Evolutionary conservation across 37 sponge, comb jelly and placozoan genomes (phyloP).

Genomic region (Halisarca cf. caerulea): DNA sequence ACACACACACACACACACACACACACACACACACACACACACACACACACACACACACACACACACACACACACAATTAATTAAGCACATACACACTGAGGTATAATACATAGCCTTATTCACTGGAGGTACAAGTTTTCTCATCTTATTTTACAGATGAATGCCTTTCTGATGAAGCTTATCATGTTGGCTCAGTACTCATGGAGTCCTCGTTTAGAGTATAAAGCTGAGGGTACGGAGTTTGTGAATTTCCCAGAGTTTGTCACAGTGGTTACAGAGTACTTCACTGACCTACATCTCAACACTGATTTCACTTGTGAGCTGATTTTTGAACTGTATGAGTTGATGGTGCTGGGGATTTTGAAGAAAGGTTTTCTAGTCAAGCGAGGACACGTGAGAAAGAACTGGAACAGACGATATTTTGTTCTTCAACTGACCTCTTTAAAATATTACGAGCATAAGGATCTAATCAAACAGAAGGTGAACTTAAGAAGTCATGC

Average conservation of each 20-base stretch:
- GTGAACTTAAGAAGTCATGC: too few species aligned
- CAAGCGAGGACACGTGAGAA: slow-evolving; percentile 67
- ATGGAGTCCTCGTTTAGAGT: background rate
- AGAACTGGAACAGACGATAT: slow-evolving; percentile 64
- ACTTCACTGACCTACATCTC: background rate
- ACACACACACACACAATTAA: too few species aligned
- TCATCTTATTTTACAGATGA: too few species aligned
- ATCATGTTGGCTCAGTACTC: background rate
- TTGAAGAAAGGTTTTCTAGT: slow-evolving; percentile 66
- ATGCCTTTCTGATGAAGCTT: slow-evolving; percentile 1
- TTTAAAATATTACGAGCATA: slow-evolving; percentile 49
- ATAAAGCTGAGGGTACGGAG: background rate
- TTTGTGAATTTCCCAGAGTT: slow-evolving; percentile 17
- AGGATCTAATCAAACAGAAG: slow-evolving; percentile 50
- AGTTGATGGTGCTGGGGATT: slow-evolving; percentile 44
- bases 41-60: too few species aligned
- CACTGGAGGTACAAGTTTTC: too few species aligned
- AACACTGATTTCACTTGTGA: slow-evolving; percentile 5
- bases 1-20: too few species aligned
- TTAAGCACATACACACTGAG: too few species aligned
- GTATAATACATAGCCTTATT: too few species aligned
- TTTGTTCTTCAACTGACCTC: slow-evolving; percentile 55
- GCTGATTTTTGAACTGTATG: background rate
- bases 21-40: too few species aligned
- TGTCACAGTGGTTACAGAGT: background rate